A percentile compares a stretch with the other conserved stretches of the same genome.
Conservation (phyloP, 2,797 vertebrate species). For the Kryptolebias ocellatus region DNA sequence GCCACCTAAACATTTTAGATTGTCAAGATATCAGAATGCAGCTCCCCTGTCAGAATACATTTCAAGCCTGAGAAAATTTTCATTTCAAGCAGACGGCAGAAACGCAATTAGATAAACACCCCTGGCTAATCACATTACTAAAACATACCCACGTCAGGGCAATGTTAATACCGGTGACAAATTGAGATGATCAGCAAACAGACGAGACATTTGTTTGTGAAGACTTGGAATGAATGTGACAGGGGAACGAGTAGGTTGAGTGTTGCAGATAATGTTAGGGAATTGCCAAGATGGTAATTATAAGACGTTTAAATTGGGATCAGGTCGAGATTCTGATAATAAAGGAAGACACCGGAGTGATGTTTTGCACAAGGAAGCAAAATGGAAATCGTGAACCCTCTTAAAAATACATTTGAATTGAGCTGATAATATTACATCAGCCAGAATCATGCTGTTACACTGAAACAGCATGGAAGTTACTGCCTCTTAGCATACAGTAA, state of each 20-base stretch:
- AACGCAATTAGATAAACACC: conserved; percentile 65
- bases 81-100: conserved; percentile 56
- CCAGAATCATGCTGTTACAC: neutral
- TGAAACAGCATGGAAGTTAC: neutral
- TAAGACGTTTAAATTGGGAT: conserved; percentile 48
- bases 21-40: conserved; percentile 48
- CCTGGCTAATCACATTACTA: conserved; percentile 59
- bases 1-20: conserved; percentile 50
- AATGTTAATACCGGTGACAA: conserved; percentile 51
- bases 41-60: conserved; percentile 52
- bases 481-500: neutral
- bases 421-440: neutral
- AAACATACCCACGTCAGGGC: conserved; percentile 50
- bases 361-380: neutral
- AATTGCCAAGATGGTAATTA: conserved; percentile 39
- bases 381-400: conserved; percentile 1
- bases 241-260: conserved; percentile 28
- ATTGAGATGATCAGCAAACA: conserved; percentile 63
- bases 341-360: conserved; percentile 10
- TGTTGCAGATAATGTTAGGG: conserved; percentile 23
- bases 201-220: conserved; percentile 53
- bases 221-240: conserved; percentile 25
- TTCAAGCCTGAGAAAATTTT: conserved; percentile 58
- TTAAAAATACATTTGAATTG: conserved; percentile 3
- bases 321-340: conserved; percentile 9